phyloP scores from a whole-genome alignment of 1,140 invertebrate genomes.

The Drosophila bocki region DNA sequence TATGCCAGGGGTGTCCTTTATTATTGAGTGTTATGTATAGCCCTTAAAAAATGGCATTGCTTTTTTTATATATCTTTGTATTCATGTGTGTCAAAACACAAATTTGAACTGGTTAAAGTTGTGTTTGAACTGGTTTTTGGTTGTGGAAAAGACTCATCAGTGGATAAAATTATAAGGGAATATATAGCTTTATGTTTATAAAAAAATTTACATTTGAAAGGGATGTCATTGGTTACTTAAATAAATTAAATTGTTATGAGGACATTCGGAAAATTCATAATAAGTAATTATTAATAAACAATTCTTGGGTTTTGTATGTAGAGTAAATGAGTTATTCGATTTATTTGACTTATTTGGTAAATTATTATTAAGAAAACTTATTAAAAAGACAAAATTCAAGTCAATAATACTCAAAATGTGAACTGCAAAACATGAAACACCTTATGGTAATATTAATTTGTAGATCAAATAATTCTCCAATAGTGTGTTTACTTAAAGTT shows the following conservation, averaged over 20 bases:
- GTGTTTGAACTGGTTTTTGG: constrained; percentile 39
- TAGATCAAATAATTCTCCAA: too few species aligned
- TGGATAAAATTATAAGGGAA: constrained; percentile 15
- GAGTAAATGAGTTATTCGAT: too few species aligned
- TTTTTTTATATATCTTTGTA: constrained; percentile 42
- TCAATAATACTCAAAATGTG: too few species aligned
- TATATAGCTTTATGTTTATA: constrained; percentile 27
- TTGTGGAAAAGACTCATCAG: not conserved
- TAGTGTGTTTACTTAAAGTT: not conserved
- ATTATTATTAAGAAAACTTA: too few species aligned
- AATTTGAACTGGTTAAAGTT: constrained; percentile 54
- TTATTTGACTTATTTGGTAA: too few species aligned
- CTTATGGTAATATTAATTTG: too few species aligned
- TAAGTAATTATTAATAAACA: too few species aligned
- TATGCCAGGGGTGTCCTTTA: constrained; percentile 8
- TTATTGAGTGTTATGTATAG: constrained; percentile 41
- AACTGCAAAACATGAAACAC: too few species aligned
- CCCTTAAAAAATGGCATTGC: constrained; percentile 23
- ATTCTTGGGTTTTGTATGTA: too few species aligned
- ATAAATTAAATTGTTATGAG: not conserved
- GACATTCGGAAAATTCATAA: too few species aligned
- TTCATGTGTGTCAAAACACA: constrained; percentile 68
- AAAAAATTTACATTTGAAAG: not conserved
- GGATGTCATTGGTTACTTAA: not conserved
- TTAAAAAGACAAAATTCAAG: too few species aligned